Percentiles rank a stretch among this genome's conserved stretches.
Evolutionary conservation across 1,140 invertebrate genomes (phyloP).

Genomic region (Drosophila navojoa): DNA sequence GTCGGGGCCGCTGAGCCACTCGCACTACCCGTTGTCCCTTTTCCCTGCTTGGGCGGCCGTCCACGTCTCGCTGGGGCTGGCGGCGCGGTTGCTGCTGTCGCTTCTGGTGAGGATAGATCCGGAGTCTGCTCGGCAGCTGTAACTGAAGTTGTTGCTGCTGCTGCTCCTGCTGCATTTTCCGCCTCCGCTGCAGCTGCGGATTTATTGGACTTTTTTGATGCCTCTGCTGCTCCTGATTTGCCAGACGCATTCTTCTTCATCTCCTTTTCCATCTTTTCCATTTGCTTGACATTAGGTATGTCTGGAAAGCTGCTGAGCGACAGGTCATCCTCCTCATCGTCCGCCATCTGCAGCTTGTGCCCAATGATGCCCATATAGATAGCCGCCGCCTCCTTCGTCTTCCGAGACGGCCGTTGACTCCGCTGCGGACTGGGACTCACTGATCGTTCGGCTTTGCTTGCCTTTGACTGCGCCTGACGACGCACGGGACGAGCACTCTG

Average conservation of each 20-base stretch:
- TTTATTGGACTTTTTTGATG: conserved; percentile 38
- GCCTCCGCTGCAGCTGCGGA: conserved; percentile 25
- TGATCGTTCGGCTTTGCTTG: conserved; percentile 20
- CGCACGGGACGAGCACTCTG: conserved; percentile 46
- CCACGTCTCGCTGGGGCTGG: background rate
- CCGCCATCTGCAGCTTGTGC: conserved; percentile 87
- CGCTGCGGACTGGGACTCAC: conserved; percentile 50
- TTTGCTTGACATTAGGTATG: conserved; percentile 87
- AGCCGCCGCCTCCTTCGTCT: conserved; percentile 90
- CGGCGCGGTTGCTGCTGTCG: conserved; percentile 2
- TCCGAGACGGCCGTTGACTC: conserved; percentile 86
- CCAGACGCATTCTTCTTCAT: conserved; percentile 85
- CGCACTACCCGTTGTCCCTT: conserved; percentile 28
- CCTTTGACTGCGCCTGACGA: conserved; percentile 53
- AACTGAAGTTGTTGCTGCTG: conserved; percentile 5
- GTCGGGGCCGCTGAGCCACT: background rate
- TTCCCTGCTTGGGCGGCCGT: conserved; percentile 2
- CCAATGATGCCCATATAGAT: conserved; percentile 91
- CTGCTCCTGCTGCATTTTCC: background rate
- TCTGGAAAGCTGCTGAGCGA: conserved; percentile 89
- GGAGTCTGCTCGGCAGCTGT: too few species aligned
- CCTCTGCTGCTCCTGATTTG: conserved; percentile 48
- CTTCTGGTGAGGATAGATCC: background rate
- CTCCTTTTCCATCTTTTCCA: conserved; percentile 87
- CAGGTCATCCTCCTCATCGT: conserved; percentile 87